These are phyloP conservation scores for Porites evermanni DNA, from an alignment of 92 coral and sea anemone genomes.

Conservation along the genomic window DNA sequence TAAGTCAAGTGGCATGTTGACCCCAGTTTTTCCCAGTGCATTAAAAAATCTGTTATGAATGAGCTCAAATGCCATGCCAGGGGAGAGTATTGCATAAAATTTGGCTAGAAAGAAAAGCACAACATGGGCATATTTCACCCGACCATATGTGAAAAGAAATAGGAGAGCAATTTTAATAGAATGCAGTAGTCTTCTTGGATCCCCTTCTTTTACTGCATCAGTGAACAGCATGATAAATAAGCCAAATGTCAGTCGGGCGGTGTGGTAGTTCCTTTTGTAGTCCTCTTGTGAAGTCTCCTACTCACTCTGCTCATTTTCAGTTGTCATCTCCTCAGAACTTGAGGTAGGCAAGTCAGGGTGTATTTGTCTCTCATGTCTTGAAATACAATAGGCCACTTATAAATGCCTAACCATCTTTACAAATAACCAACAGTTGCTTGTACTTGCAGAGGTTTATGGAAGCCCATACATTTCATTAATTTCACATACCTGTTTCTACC, in stretches of 20 bases:
- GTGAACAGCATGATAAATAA: constrained; percentile 25
- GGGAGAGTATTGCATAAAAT: constrained; percentile 47
- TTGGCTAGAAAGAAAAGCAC: constrained; percentile 49
- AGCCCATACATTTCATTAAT: background rate
- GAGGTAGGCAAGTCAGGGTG: constrained; percentile 17
- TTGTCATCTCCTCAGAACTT: background rate
- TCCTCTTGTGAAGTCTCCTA: constrained; percentile 21
- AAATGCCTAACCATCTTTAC: background rate
- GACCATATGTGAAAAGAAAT: constrained; percentile 31
- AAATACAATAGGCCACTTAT: background rate
- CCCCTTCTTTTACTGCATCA: constrained; percentile 56
- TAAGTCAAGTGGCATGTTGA: constrained; percentile 50
- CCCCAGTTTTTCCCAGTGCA: constrained; percentile 43
- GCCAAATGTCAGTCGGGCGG: constrained; percentile 42
- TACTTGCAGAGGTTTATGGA: too few species aligned
- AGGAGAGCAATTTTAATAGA: constrained; percentile 45
- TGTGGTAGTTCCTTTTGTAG: constrained; percentile 44
- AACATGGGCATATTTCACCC: constrained; percentile 56
- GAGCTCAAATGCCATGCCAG: constrained; percentile 47
- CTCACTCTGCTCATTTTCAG: constrained; percentile 25
- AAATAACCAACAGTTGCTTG: background rate
- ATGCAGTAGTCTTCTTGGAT: constrained; percentile 44
- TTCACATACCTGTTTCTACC: constrained; percentile 46
- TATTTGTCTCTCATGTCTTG: constrained; percentile 50
- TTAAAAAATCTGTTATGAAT: constrained; percentile 52